Base-by-base conservation (phyloP, 2,113 vertebrate species). In the Pteruthius melanotis region DNA sequence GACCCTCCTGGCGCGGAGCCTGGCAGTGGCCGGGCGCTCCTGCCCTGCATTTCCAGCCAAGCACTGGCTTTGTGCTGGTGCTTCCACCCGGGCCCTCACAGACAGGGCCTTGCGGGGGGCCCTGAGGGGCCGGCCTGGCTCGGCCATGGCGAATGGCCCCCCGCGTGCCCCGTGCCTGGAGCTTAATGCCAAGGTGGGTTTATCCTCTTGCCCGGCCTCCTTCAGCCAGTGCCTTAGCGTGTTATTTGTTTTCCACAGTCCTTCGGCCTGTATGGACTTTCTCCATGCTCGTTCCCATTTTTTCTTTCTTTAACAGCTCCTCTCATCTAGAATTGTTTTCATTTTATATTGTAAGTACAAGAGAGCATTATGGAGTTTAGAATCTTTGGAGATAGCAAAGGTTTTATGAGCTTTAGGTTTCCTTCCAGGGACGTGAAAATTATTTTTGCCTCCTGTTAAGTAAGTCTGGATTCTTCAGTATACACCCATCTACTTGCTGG, bases 11-110 rank as follows among this genome's bases (percentile, higher is more conserved):
- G 26, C 0, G 0, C 2, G 1, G 26, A 56, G 69, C 69, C 83
- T 1, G 12, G 53, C 61, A 2, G 23, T 1, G 7, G 2, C 26
- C 0, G 0, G 5, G 13, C 0, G 1, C 17, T 75, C 28, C 15
- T 53, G 45, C 74, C 39, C 16, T 2, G 31, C 17, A 0, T 6
- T 42, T 18, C 21, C 42, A 57, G 20, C 30, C 33, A 0, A 7
- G 53, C 15, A 1, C 28, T 11, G 33, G 4, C 42, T 76, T 17
- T 3, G 4, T 7, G 7, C 12, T 7, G 56, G 5, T 6, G 37
- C 63, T 71, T 7, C 63, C 52, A 6, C 6, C 15, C 0, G 0
- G 40, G 39, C 49, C 39, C 49, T 60, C 44, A 9, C 18, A 4
- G 15, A 1, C 59, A 1, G 10, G 37, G 53, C 68, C 59, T 53